Evolutionary conservation across 2,797 vertebrate species (phyloP).

Genomic region (Paratrypauchen microcephalus): DNA sequence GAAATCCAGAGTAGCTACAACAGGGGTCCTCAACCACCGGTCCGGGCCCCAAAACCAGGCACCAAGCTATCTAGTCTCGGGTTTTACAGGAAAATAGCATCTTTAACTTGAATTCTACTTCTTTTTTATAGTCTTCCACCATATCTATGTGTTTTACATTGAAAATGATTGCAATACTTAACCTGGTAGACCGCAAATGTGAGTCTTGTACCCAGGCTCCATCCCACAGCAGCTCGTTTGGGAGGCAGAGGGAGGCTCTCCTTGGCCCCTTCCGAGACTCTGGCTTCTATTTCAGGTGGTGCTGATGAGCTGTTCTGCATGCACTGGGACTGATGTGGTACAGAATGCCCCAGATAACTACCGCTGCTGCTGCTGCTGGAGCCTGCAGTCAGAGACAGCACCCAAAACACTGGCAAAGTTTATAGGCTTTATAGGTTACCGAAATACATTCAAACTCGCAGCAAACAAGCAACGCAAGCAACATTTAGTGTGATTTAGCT

Average conservation of each 20-base stretch:
- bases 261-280: slow-evolving; percentile 44
- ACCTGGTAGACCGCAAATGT: too few relatives aligned
- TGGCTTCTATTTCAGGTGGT: slow-evolving; percentile 68
- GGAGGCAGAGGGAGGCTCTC: slow-evolving; percentile 61
- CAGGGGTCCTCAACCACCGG: too few relatives aligned
- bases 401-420: slow-evolving; percentile 28
- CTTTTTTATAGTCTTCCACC: too few relatives aligned
- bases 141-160: too few relatives aligned
- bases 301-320: slow-evolving; percentile 56
- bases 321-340: slow-evolving; percentile 56
- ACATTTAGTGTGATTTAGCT: slow-evolving; percentile 14
- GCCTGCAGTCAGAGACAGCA: slow-evolving; percentile 41
- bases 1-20: too few relatives aligned
- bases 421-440: slow-evolving; percentile 8
- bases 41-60: too few relatives aligned
- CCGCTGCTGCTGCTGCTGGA: slow-evolving; percentile 37
- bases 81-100: too few relatives aligned
- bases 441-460: slow-evolving; percentile 16
- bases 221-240: slow-evolving; percentile 40
- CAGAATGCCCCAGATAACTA: slow-evolving; percentile 59
- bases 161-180: too few relatives aligned
- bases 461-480: slow-evolving; percentile 10
- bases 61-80: too few relatives aligned
- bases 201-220: slow-evolving; percentile 47
- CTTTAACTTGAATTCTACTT: too few relatives aligned